These are phyloP conservation scores for Drosophila neonasuta DNA, from an alignment of 2,888 invertebrate species.

Conservation along the genomic window DNA sequence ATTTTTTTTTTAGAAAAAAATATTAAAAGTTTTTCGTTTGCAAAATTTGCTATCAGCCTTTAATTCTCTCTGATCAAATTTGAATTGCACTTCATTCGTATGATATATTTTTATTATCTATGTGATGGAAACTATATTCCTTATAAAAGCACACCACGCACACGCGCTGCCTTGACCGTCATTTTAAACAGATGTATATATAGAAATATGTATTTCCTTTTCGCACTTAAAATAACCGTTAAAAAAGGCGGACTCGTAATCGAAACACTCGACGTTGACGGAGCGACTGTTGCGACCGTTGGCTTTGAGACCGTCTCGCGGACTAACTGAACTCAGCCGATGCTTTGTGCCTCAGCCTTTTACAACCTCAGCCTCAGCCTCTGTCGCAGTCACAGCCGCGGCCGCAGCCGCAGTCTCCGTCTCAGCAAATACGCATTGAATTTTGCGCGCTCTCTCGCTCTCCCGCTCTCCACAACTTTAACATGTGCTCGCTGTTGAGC, in stretches of 20 bases:
- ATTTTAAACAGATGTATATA: constrained; percentile 25
- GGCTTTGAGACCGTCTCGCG: constrained; percentile 67
- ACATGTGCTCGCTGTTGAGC: background rate
- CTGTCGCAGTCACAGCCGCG: background rate
- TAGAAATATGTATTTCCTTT: constrained; percentile 14
- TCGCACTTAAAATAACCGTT: constrained; percentile 42
- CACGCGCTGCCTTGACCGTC: constrained; percentile 41
- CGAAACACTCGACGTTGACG: constrained; percentile 23
- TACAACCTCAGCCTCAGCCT: constrained; percentile 14
- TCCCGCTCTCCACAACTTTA: background rate
- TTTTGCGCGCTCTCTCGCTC: background rate
- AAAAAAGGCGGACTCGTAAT: constrained; percentile 20
- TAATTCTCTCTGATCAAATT: constrained; percentile 19
- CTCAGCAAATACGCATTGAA: background rate
- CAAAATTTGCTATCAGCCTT: constrained; percentile 19
- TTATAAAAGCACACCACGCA: constrained; percentile 45
- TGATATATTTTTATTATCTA: constrained; percentile 37
- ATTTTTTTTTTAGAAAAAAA: background rate
- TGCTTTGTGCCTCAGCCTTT: constrained; percentile 9
- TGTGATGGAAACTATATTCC: constrained; percentile 5
- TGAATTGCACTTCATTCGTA: constrained; percentile 45
- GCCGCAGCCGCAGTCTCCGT: constrained; percentile 11
- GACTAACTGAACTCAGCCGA: constrained; percentile 48
- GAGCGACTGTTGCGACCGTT: constrained; percentile 54
- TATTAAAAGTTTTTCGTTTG: constrained; percentile 29